Percentiles rank a stretch among this genome's conserved stretches.
These are phyloP conservation scores for Neomorphus geoffroyi DNA, from an alignment of 2,797 vertebrate genomes.

Conservation along the genomic window DNA sequence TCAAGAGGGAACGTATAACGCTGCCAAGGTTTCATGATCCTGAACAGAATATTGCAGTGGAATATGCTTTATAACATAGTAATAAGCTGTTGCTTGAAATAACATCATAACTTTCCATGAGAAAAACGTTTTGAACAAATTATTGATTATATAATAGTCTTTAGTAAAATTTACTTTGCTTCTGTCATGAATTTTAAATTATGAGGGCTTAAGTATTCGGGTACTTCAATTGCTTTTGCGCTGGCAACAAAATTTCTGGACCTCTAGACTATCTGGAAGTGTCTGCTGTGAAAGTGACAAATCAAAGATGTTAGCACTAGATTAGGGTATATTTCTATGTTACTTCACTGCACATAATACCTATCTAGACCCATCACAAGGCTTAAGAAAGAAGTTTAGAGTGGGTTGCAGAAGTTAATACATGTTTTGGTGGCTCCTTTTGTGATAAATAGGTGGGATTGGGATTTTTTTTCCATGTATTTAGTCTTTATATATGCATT, in stretches of 20 bases:
- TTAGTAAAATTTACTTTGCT: conserved; percentile 66
- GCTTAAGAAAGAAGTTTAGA: neutral
- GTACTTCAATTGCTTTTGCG: conserved; percentile 37
- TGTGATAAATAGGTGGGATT: neutral
- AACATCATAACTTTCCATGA: conserved; percentile 57
- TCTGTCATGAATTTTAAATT: conserved; percentile 54
- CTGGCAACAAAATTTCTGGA: conserved; percentile 14
- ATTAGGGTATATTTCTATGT: conserved; percentile 26
- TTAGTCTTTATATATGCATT: conserved; percentile 9
- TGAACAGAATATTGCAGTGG: conserved; percentile 48
- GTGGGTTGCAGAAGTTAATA: neutral
- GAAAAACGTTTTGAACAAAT: conserved; percentile 59
- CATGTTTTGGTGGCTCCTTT: neutral
- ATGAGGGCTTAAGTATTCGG: conserved; percentile 20
- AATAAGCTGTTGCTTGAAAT: conserved; percentile 57
- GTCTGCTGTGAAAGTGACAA: conserved; percentile 52
- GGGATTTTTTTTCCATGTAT: neutral
- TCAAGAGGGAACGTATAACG: conserved; percentile 23
- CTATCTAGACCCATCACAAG: neutral
- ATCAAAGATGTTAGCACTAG: conserved; percentile 37
- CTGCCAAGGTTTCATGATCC: conserved; percentile 56
- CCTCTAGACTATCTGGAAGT: conserved; percentile 35
- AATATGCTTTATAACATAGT: conserved; percentile 41
- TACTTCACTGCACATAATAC: neutral
- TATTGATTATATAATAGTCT: conserved; percentile 65